A percentile compares a stretch with the other conserved stretches of the same genome.
These are phyloP conservation scores for Atherinomorus stipes DNA, from an alignment of 2,113 vertebrate species.

Conservation along the genomic window DNA sequence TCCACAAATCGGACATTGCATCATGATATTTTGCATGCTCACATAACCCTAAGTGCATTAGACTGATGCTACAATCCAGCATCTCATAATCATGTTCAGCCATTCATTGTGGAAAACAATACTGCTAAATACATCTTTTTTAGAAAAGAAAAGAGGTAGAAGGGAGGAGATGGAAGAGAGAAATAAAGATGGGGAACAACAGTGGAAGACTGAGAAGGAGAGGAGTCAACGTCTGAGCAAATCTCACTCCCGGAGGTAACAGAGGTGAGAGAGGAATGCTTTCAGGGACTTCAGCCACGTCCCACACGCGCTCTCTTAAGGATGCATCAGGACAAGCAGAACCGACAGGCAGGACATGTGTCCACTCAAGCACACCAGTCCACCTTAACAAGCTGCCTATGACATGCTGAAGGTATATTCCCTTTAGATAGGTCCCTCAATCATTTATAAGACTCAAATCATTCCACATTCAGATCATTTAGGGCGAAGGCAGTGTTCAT, in stretches of 20 bases:
- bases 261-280: slow-evolving; percentile 81
- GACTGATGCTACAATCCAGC: slow-evolving; percentile 29
- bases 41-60: neutral
- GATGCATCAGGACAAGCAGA: slow-evolving; percentile 53
- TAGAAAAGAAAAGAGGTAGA: neutral
- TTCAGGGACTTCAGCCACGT: slow-evolving; percentile 74
- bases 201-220: slow-evolving; percentile 40
- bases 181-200: slow-evolving; percentile 12
- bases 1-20: slow-evolving; percentile 6
- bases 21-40: neutral
- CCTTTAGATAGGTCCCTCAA: slow-evolving; percentile 75
- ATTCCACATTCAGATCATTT: slow-evolving; percentile 83
- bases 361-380: slow-evolving; percentile 64
- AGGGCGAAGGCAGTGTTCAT: slow-evolving; percentile 77
- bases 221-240: slow-evolving; percentile 64
- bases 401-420: slow-evolving; percentile 78
- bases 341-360: slow-evolving; percentile 28
- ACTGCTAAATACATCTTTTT: neutral
- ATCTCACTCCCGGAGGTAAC: slow-evolving; percentile 64
- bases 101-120: slow-evolving; percentile 31
- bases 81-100: slow-evolving; percentile 27
- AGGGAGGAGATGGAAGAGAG: slow-evolving; percentile 17
- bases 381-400: slow-evolving; percentile 76
- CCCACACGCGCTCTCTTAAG: slow-evolving; percentile 78
- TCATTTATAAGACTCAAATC: slow-evolving; percentile 81